These are phyloP conservation scores for Orthonevra nobilis DNA, from an alignment of 2,888 invertebrate genomes.

Conservation along the genomic window DNA sequence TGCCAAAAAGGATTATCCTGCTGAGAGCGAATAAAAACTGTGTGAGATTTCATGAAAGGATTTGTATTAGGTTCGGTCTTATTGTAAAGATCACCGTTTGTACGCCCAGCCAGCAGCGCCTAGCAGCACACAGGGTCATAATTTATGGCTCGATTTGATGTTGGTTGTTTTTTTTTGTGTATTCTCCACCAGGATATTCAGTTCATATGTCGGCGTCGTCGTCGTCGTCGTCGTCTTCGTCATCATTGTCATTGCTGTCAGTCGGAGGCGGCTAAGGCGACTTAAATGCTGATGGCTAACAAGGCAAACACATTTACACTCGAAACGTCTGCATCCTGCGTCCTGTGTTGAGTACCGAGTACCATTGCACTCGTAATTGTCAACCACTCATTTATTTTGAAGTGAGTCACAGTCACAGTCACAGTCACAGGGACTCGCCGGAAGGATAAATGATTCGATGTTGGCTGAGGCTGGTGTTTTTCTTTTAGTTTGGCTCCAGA, in stretches of 20 bases:
- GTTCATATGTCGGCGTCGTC: constrained; percentile 32
- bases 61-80: constrained; percentile 61
- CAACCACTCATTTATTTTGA: constrained; percentile 61
- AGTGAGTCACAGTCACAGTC: constrained; percentile 35
- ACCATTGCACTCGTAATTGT: constrained; percentile 54
- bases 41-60: constrained; percentile 54
- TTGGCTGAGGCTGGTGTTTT: constrained; percentile 8
- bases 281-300: no score
- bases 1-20: constrained; percentile 66
- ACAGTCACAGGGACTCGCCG: no score
- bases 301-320: constrained; percentile 6
- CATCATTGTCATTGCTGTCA: no score
- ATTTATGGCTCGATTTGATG: constrained; percentile 50
- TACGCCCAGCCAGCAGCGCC: no score
- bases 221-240: no score
- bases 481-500: constrained; percentile 12
- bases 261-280: neutral
- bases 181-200: constrained; percentile 12
- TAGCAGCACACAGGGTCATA: constrained; percentile 59
- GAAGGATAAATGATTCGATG: constrained; percentile 46
- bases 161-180: constrained; percentile 1
- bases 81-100: constrained; percentile 54
- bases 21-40: constrained; percentile 32
- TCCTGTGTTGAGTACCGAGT: constrained; percentile 27
- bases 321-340: neutral